phyloP scores from a whole-genome alignment of 2,113 vertebrate genomes.

The Saguinus midas region DNA sequence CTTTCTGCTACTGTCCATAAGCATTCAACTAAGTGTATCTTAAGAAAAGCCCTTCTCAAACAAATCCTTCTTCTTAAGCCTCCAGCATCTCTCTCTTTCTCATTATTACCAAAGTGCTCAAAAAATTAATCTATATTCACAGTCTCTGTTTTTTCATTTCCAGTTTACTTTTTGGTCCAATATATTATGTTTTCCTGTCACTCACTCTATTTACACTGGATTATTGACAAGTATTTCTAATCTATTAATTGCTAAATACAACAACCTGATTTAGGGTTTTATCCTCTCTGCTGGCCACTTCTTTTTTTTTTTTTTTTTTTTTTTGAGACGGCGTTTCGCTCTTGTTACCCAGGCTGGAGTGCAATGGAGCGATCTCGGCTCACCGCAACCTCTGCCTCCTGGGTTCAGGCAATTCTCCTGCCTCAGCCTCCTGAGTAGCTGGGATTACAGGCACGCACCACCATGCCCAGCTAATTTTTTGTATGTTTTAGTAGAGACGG shows the following conservation, averaged over 20 bases:
- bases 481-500: too few species aligned
- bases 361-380: too few species aligned
- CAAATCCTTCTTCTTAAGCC: not conserved
- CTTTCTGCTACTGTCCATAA: not conserved
- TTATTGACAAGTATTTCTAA: constrained; percentile 16
- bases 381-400: too few species aligned
- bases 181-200: not conserved
- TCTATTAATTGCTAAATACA: not conserved
- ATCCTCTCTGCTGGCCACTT: not conserved
- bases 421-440: too few species aligned
- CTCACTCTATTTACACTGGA: not conserved
- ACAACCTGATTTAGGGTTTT: not conserved
- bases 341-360: too few species aligned
- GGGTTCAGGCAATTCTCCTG: too few species aligned
- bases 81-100: not conserved
- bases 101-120: not conserved
- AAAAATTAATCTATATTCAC: not conserved
- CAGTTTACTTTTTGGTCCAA: not conserved
- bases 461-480: too few species aligned
- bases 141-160: not conserved
- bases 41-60: not conserved
- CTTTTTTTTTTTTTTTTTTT: too few species aligned
- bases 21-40: not conserved
- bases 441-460: too few species aligned
- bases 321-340: too few species aligned